Conservation (phyloP, 1,140 invertebrate species). For the Drosophila kikkawai region DNA sequence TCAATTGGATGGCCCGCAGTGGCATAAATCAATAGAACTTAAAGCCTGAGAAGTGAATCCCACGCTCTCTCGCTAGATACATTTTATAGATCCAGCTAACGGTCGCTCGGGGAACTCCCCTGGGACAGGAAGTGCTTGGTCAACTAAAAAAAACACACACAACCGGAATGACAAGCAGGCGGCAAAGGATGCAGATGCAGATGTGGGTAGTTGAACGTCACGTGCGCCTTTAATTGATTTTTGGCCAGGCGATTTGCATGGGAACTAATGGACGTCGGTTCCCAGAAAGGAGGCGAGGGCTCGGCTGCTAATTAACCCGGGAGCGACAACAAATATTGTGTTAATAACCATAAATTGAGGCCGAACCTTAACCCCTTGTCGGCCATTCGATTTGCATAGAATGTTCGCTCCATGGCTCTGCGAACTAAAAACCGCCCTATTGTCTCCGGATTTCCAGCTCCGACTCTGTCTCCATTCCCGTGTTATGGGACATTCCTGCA, state of each 20-base stretch:
- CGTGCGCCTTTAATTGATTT: constrained; percentile 79
- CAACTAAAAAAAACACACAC: constrained; percentile 43
- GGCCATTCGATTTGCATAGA: constrained; percentile 70
- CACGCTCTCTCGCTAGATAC: constrained; percentile 48
- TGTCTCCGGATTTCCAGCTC: constrained; percentile 46
- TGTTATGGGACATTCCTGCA: constrained; percentile 56
- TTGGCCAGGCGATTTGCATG: constrained; percentile 68
- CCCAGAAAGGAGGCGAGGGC: constrained; percentile 40
- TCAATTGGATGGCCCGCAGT: constrained; percentile 70
- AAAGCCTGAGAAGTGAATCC: constrained; percentile 51
- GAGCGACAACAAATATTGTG: constrained; percentile 70
- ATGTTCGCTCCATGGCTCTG: constrained; percentile 40
- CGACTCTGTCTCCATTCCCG: background rate
- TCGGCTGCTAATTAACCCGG: constrained; percentile 58
- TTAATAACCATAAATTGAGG: constrained; percentile 74
- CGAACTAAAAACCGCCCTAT: constrained; percentile 69
- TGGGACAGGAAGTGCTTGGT: constrained; percentile 66
- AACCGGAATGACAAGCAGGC: constrained; percentile 30
- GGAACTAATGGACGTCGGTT: constrained; percentile 50
- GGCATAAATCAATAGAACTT: constrained; percentile 72
- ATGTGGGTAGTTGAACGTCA: constrained; percentile 65
- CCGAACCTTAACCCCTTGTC: constrained; percentile 64
- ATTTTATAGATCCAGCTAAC: constrained; percentile 53
- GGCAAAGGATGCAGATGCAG: constrained; percentile 52
- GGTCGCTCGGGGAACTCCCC: constrained; percentile 31